Evolutionary conservation across 2,797 vertebrate species (phyloP), one percentile per base, ranked within the genome.

Genomic region (Pteropus rufus): DNA sequence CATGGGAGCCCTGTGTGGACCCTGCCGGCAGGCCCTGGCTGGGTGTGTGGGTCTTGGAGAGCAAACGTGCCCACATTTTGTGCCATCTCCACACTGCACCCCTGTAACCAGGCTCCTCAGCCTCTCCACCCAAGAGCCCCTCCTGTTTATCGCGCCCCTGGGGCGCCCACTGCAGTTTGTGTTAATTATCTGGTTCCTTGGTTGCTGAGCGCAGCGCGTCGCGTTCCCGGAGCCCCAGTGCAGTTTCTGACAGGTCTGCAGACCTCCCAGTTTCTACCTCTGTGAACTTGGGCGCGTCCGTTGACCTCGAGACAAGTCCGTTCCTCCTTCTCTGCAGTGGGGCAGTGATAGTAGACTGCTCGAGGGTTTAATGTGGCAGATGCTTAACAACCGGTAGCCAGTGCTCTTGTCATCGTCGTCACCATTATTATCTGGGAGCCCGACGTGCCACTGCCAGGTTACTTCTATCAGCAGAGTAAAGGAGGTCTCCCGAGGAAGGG

Each of bases 361-460:
- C 0, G 44, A 29, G 49, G n/a, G 14, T 52, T 31, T 44, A 3
- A 11, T 34, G 75, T 46, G 65, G 58, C 84, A 29, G 11, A 3
- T 10, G 15, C 18, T 31, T 18, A 24, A 15, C 41, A 4, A 2
- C 9, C 24, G 0, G 1, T 15, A 7, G 44, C 44, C 0, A 2
- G 9, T 3, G 31, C 2, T 0, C 1, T 3, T 26, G 26, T 39
- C 36, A 7, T 65, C 15, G 0, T 12, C 8, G 2, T 5, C 2
- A 31, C 46, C 46, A 46, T 46, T 10, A 12, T 14, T 15, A 19
- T 64, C 79, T 23, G 34, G 41, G 11, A 15, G 21, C 65, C 58
- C 4, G 24, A 23, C 10, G 41, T 31, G 2, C 49, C 4, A n/a
- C 46, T 2, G 0, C 18, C 36, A 10, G 39, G 39, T 5, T 21